A percentile compares a stretch with the other conserved stretches of the same genome.
Evolutionary conservation across 1,140 invertebrate species (phyloP).

Genomic region (Tetraneura akinire): DNA sequence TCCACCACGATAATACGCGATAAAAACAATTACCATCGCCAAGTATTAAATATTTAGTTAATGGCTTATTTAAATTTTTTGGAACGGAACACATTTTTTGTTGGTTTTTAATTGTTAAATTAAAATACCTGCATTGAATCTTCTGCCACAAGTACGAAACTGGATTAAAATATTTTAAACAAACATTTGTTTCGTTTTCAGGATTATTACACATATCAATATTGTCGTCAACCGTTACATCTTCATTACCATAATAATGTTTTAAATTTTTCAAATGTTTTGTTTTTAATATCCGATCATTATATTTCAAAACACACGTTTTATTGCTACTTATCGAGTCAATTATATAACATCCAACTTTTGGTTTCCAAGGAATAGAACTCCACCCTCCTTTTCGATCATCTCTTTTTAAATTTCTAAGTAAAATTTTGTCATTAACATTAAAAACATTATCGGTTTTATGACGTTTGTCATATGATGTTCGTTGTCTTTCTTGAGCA

Average conservation of each 20-base stretch:
- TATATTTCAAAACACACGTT: neutral
- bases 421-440: neutral
- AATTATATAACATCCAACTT: neutral
- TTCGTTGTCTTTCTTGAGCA: neutral
- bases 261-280: neutral
- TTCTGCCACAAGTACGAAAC: neutral
- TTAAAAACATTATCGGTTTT: neutral
- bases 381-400: neutral
- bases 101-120: slow-evolving; percentile 42
- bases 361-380: neutral
- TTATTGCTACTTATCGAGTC: neutral
- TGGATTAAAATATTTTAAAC: neutral
- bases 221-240: neutral
- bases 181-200: neutral
- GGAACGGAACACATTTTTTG: no score
- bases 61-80: no score
- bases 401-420: neutral
- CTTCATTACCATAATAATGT: neutral
- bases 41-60: no score
- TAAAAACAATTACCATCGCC: no score
- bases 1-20: no score
- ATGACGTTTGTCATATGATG: neutral
- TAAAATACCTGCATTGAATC: neutral
- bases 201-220: neutral
- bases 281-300: neutral